phyloP scores from a whole-genome alignment of 2,113 vertebrate genomes.

The Erpornis zantholeuca region DNA sequence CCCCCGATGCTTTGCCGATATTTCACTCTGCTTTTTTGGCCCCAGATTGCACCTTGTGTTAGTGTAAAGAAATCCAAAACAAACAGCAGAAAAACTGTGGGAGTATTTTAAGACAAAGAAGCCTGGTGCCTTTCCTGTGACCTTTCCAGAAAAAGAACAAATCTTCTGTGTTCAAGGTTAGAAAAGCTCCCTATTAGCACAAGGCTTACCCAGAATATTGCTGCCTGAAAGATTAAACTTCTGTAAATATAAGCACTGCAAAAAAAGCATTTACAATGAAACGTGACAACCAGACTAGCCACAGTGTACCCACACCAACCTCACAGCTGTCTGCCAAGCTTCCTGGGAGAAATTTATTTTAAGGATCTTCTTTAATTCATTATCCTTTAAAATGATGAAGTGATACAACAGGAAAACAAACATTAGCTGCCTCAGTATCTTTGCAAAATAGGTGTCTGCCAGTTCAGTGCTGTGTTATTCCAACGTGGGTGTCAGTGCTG shows the following conservation, averaged over 20 bases:
- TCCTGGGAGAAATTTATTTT: background rate
- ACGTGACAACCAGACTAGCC: background rate
- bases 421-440: background rate
- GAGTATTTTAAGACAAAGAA: constrained; percentile 12
- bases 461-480: background rate
- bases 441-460: background rate
- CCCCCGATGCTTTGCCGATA: background rate
- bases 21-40: background rate
- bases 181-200: constrained; percentile 50
- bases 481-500: background rate
- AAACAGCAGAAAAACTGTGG: background rate
- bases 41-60: background rate
- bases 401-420: constrained; percentile 9
- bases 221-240: constrained; percentile 42
- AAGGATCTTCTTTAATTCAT: background rate
- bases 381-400: background rate
- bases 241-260: constrained; percentile 11
- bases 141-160: constrained; percentile 45
- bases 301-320: background rate
- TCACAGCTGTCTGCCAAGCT: background rate
- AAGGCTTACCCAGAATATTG: constrained; percentile 49
- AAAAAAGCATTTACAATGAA: background rate
- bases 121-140: background rate
- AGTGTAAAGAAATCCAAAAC: background rate
- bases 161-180: background rate